phyloP scores from a whole-genome alignment of 2,113 vertebrate genomes.

The Petaurus breviceps region DNA sequence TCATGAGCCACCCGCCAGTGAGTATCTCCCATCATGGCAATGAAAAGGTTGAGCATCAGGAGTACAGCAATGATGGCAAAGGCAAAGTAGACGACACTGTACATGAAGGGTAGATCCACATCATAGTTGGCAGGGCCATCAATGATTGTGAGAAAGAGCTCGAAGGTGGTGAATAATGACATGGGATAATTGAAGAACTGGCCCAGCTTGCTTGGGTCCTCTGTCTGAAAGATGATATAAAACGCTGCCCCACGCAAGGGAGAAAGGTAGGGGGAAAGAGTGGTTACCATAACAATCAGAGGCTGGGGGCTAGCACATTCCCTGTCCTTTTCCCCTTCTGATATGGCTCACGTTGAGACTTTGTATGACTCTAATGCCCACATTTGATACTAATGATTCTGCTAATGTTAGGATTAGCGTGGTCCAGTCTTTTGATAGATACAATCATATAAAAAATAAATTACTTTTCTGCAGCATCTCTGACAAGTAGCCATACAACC shows the following conservation, averaged over 20 bases:
- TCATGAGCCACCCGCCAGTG: slow-evolving; percentile 95
- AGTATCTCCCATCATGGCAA: slow-evolving; percentile 98
- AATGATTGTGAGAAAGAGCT: slow-evolving; percentile 93
- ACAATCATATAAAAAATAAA: not conserved
- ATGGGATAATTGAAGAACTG: slow-evolving; percentile 90
- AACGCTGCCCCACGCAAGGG: slow-evolving; percentile 85
- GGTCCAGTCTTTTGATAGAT: not conserved
- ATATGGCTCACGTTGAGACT: not conserved
- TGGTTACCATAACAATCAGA: slow-evolving; percentile 41
- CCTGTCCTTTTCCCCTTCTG: not conserved
- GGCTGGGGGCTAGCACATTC: not conserved
- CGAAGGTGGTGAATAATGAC: slow-evolving; percentile 92
- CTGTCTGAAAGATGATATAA: slow-evolving; percentile 94
- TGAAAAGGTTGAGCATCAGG: slow-evolving; percentile 94
- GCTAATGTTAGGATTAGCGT: not conserved
- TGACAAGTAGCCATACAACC: not conserved
- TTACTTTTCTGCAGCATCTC: not conserved
- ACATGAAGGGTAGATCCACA: slow-evolving; percentile 88
- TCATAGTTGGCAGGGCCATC: slow-evolving; percentile 93
- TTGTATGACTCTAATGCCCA: not conserved
- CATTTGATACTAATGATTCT: not conserved
- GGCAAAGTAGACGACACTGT: slow-evolving; percentile 87
- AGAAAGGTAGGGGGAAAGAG: not conserved
- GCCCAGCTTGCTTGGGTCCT: slow-evolving; percentile 86
- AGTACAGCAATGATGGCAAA: slow-evolving; percentile 92